phyloP scores from a whole-genome alignment of 2,113 vertebrate species.

The Melanostigma gelatinosum region DNA sequence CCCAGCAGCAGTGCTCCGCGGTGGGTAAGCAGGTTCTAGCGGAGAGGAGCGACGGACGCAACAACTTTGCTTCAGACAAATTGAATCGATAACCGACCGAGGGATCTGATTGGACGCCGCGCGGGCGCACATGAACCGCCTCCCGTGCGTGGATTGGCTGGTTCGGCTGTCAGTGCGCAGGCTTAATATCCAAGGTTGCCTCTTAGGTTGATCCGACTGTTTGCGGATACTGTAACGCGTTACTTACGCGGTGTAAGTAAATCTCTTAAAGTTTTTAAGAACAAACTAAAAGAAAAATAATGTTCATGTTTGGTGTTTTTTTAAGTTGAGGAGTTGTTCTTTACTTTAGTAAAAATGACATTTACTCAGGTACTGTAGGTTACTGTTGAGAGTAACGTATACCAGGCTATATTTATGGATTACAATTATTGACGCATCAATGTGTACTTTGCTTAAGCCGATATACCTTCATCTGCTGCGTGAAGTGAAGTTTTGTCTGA shows the following conservation, averaged over 20 bases:
- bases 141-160: slow-evolving; percentile 63
- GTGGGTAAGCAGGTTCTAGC: slow-evolving; percentile 68
- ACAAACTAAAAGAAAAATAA: neutral
- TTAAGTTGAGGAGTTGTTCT: neutral
- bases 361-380: neutral
- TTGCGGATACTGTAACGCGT: slow-evolving; percentile 16
- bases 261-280: neutral
- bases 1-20: slow-evolving; percentile 41
- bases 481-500: neutral
- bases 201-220: slow-evolving; percentile 48
- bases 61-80: slow-evolving; percentile 77
- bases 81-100: slow-evolving; percentile 59
- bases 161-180: slow-evolving; percentile 42
- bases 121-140: slow-evolving; percentile 46
- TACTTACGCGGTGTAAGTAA: neutral
- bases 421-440: neutral
- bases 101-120: slow-evolving; percentile 72
- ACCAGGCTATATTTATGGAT: neutral
- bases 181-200: slow-evolving; percentile 59
- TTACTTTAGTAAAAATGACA: neutral
- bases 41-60: slow-evolving; percentile 66
- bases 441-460: neutral
- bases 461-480: too few relatives aligned
- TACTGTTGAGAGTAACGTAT: neutral
- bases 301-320: neutral